Base-by-base conservation (phyloP, 2,797 vertebrate species). In the Macropus fuliginosus region DNA sequence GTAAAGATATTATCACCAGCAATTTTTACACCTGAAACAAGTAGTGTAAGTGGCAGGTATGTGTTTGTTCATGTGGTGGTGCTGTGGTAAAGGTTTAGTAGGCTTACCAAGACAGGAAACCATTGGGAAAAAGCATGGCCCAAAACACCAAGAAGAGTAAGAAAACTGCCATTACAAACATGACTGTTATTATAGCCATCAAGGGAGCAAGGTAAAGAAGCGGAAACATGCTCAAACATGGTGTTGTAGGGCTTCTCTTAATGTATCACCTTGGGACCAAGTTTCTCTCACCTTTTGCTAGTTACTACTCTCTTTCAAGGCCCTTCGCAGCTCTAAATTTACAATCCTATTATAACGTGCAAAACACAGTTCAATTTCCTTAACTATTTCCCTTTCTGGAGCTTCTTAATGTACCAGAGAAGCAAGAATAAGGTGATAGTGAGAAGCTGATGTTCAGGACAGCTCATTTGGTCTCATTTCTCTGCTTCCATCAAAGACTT, bases 401-500 rank as follows among this genome's bases (percentile, higher is more conserved):
- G 14, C 90, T 93, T 56, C 54, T 74, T 57, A 96, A 93, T 92
- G 66, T 87, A 90, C 91, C 81, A 93, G 91, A 97, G 31, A 56
- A 96, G 34, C 31, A 12, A 12, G 93, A 91, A 92, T 57, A 54
- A 87, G 40, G 74, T 56, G 55, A 74, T 12, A 52, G 31, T 90
- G 87, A 89, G 94, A 92, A 90, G n/a, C 50, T 94, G 90, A 87
- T 87, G 74, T 27, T 50, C 3, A 93, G 91, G 52, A 94, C 55
- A 96, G 93, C 89, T 92, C 52, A 21, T 90, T 97, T 95, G 57
- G 93, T 96, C 96, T 87, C 87, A 87, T 91, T 95, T 96, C 92
- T 95, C 96, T 93, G 54, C 55, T 94, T 94, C 95, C 91, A 93
- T 96, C 90, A 91, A 95, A 97, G 95, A 56, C 9, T 95, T 97